Percentiles rank a stretch among this genome's conserved stretches.
Conservation (phyloP, 30 jellyfish, hydroid and myxozoan genomes). For the Aurelia sp. region DNA sequence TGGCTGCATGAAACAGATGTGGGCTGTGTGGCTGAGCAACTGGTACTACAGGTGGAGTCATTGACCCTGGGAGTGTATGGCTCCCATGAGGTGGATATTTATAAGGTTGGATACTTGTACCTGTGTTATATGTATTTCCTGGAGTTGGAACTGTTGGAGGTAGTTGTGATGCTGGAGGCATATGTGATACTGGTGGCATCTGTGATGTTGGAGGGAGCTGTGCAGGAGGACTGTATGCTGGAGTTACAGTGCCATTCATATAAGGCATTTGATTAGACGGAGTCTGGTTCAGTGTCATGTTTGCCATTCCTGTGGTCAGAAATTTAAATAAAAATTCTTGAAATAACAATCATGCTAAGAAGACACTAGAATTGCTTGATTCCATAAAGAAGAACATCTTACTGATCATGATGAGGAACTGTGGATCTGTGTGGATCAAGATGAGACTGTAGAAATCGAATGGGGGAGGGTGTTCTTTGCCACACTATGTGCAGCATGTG, state of each 20-base stretch:
- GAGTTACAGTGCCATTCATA: constrained; percentile 17
- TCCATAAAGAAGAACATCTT: background rate
- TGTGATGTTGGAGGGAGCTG: background rate
- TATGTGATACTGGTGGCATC: too few relatives aligned
- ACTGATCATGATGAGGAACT: too few relatives aligned
- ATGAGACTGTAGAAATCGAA: too few relatives aligned
- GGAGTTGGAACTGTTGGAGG: background rate
- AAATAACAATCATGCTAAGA: background rate
- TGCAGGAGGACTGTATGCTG: constrained; percentile 1
- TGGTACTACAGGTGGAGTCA: constrained; percentile 43
- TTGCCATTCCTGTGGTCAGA: constrained; percentile 35
- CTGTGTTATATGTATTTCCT: background rate
- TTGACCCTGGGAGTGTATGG: constrained; percentile 31
- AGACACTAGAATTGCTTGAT: background rate
- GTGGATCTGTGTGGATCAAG: too few relatives aligned
- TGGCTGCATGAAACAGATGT: constrained; percentile 64
- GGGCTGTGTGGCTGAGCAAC: constrained; percentile 8
- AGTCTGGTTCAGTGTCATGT: constrained; percentile 19
- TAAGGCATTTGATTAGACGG: background rate
- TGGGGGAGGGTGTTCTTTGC: too few relatives aligned
- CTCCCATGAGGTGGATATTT: constrained; percentile 8
- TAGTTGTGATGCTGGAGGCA: too few relatives aligned
- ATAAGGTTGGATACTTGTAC: background rate
- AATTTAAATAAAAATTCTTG: background rate
- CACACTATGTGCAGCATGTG: too few relatives aligned